Evolutionary conservation across 2,888 invertebrate genomes (phyloP).

Genomic region (Parasteatoda lunata): DNA sequence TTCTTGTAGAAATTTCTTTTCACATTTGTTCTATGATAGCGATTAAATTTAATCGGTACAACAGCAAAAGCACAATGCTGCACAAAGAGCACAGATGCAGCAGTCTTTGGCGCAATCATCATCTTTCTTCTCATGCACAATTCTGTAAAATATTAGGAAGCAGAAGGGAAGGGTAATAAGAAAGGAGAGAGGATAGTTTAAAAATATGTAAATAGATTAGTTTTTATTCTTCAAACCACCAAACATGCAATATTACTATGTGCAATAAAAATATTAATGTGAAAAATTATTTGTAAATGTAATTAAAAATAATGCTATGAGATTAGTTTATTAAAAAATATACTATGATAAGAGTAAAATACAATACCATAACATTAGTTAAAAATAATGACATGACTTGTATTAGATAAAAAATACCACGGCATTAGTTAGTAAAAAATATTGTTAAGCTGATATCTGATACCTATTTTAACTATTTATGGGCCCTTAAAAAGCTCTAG

Average conservation of each 20-base stretch:
- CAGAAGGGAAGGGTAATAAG: not conserved
- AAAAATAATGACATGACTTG: not conserved
- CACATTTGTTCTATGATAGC: not conserved
- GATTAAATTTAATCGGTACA: slow-evolving; percentile 28
- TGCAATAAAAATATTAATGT: not conserved
- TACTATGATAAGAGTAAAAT: not conserved
- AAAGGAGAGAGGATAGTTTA: slow-evolving; percentile 14
- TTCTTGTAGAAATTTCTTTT: no score
- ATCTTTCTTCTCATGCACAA: slow-evolving; percentile 51
- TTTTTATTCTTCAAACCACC: not conserved
- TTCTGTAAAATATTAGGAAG: slow-evolving; percentile 50
- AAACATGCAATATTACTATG: not conserved
- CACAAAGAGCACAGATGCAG: slow-evolving; percentile 63
- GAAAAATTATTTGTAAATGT: no score
- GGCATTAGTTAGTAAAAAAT: no score
- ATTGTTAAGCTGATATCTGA: no score
- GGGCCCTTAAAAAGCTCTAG: no score
- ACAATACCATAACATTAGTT: not conserved
- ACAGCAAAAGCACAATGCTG: slow-evolving; percentile 65
- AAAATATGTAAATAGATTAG: slow-evolving; percentile 4
- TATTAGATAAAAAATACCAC: no score
- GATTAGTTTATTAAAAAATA: not conserved
- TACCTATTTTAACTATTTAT: no score
- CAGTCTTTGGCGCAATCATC: slow-evolving; percentile 64
- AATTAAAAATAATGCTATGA: not conserved